A percentile compares a stretch with the other conserved stretches of the same genome.
Evolutionary conservation across 53 echinoderm and acorn worm species (phyloP).

Genomic region (Paracentrotus lividus): DNA sequence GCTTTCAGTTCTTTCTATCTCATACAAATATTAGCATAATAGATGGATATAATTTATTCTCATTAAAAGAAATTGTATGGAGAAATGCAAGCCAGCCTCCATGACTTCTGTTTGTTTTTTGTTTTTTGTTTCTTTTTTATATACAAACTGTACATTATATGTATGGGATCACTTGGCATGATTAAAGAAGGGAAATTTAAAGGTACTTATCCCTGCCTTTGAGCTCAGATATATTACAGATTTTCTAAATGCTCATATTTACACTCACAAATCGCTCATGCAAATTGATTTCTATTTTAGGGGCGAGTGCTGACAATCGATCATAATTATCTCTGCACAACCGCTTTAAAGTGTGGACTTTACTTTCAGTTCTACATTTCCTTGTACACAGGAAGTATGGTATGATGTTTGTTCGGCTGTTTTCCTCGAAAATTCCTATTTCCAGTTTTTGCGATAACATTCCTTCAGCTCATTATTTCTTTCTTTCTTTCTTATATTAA

Average conservation of each 20-base stretch:
- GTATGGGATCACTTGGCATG: no score
- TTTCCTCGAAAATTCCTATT: not conserved
- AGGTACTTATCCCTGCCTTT: no score
- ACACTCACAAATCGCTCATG: not conserved
- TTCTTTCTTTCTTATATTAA: no score
- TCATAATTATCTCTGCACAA: not conserved
- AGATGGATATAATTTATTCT: no score
- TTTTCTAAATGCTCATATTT: not conserved
- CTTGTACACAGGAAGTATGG: not conserved
- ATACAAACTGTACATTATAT: no score
- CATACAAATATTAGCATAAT: no score
- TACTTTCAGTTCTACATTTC: not conserved
- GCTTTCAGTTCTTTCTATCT: not conserved
- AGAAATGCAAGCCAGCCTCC: no score
- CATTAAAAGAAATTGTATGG: no score
- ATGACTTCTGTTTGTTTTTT: no score
- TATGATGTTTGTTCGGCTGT: not conserved
- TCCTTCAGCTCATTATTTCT: not conserved
- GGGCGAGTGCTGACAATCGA: not conserved
- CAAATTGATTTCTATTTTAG: not conserved
- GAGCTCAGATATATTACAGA: no score
- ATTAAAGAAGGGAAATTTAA: no score
- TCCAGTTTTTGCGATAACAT: not conserved
- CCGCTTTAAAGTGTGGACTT: not conserved
- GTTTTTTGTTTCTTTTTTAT: no score